Evolutionary conservation across 2,888 invertebrate species (phyloP).

Genomic region (Lordiphosa andalusiaca): DNA sequence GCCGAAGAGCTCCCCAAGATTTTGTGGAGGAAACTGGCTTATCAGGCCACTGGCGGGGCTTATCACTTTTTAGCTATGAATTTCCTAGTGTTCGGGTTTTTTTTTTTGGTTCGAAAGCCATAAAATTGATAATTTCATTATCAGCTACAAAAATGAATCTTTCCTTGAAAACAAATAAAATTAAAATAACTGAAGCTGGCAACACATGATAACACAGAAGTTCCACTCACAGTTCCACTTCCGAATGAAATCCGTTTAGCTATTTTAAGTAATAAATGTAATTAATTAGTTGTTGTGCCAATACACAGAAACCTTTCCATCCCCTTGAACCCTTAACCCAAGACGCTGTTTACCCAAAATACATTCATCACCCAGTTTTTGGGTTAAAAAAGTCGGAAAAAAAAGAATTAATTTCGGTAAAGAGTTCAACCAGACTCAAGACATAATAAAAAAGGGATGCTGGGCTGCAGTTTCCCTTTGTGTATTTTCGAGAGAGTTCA

Average conservation of each 20-base stretch:
- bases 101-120: slow-evolving; percentile 39
- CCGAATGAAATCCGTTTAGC: slow-evolving; percentile 38
- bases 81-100: slow-evolving; percentile 40
- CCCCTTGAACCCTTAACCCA: slow-evolving; percentile 38
- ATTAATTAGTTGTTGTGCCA: slow-evolving; percentile 73
- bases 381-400: slow-evolving; percentile 34
- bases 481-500: slow-evolving; percentile 38
- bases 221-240: neutral
- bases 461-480: slow-evolving; percentile 24
- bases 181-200: slow-evolving; percentile 50
- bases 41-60: slow-evolving; percentile 45
- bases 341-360: slow-evolving; percentile 8
- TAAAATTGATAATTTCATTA: slow-evolving; percentile 32
- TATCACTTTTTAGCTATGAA: slow-evolving; percentile 55
- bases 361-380: slow-evolving; percentile 28
- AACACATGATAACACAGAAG: slow-evolving; percentile 37
- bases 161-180: slow-evolving; percentile 13
- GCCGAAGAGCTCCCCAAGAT: slow-evolving; percentile 9
- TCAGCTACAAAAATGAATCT: slow-evolving; percentile 35
- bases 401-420: slow-evolving; percentile 47
- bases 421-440: slow-evolving; percentile 46
- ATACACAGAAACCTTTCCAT: slow-evolving; percentile 29
- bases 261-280: slow-evolving; percentile 45
- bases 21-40: slow-evolving; percentile 29
- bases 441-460: slow-evolving; percentile 29